phyloP scores from a whole-genome alignment of 2,797 vertebrate genomes.

The Scomberomorus guttatus region DNA sequence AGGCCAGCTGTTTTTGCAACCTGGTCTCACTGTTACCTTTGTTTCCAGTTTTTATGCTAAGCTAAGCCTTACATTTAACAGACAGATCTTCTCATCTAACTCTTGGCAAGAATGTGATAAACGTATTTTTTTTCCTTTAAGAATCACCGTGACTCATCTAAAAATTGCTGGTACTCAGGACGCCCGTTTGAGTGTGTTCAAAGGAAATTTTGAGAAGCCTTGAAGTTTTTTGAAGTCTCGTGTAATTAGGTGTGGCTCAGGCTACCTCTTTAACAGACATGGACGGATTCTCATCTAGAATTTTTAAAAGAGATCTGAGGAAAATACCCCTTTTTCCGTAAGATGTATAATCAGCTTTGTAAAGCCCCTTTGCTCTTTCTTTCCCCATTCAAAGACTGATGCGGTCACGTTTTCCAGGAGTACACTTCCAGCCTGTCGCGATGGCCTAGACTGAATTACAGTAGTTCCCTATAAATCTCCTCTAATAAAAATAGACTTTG shows the following conservation, averaged over 20 bases:
- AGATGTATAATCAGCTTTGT: slow-evolving; percentile 41
- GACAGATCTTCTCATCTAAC: too few species aligned
- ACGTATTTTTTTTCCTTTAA: slow-evolving; percentile 15
- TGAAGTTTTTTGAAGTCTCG: slow-evolving; percentile 19
- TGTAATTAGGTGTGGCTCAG: slow-evolving; percentile 27
- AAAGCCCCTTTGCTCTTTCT: slow-evolving; percentile 39
- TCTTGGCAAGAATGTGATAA: background rate
- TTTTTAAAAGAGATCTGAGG: slow-evolving; percentile 34
- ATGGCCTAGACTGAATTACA: slow-evolving; percentile 33
- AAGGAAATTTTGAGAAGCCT: slow-evolving; percentile 21
- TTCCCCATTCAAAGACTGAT: slow-evolving; percentile 14
- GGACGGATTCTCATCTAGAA: slow-evolving; percentile 9
- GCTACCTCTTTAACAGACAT: slow-evolving; percentile 43
- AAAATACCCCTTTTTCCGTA: slow-evolving; percentile 11
- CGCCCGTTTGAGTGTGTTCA: slow-evolving; percentile 15
- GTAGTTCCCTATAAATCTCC: slow-evolving; percentile 41
- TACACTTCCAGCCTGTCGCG: slow-evolving; percentile 23
- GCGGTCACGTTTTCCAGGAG: slow-evolving; percentile 43
- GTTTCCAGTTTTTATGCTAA: too few species aligned
- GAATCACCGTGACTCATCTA: background rate
- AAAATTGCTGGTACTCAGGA: slow-evolving; percentile 46
- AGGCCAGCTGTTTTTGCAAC: too few species aligned
- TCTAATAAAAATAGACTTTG: slow-evolving; percentile 51
- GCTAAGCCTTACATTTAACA: background rate
- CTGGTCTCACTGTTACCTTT: too few species aligned